Evolutionary conservation across 2,797 vertebrate species (phyloP).

Genomic region (Todus mexicanus): DNA sequence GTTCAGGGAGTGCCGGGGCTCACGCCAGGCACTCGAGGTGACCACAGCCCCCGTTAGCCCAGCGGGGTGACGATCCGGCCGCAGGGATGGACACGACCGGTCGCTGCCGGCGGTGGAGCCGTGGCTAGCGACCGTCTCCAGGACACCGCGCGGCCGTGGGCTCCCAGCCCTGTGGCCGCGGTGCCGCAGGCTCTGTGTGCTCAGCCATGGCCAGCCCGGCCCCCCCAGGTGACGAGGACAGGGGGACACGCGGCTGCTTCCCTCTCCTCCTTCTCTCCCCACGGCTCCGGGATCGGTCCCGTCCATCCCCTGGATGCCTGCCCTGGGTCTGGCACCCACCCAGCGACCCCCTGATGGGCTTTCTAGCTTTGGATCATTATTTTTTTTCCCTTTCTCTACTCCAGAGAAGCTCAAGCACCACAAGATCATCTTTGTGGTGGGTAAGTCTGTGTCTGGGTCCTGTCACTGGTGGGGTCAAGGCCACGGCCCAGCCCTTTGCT

Average conservation of each 20-base stretch:
- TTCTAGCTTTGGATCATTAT: background rate
- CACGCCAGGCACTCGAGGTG: background rate
- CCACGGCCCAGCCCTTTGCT: background rate
- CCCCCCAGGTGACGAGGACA: background rate
- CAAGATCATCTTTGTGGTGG: conserved; percentile 98
- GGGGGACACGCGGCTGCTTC: background rate
- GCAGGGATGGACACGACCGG: background rate
- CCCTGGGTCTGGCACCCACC: background rate
- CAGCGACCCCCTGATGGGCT: background rate
- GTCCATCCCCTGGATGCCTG: background rate
- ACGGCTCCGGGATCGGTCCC: background rate
- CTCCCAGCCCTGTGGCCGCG: background rate
- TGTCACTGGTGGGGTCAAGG: background rate
- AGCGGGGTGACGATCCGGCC: accelerated
- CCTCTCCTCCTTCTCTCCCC: background rate
- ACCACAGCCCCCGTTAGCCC: background rate
- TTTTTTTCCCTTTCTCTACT: background rate
- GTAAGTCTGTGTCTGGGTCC: conserved; percentile 76
- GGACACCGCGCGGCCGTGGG: background rate
- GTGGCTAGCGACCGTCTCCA: background rate
- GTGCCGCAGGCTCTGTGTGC: background rate
- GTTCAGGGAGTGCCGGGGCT: background rate
- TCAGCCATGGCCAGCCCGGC: background rate
- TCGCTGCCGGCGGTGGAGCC: accelerated
- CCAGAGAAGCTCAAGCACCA: conserved; percentile 93